A percentile compares a stretch with the other conserved stretches of the same genome.
These are phyloP conservation scores for Synaphobranchus kaupii DNA, from an alignment of 2,797 vertebrate genomes.

Conservation along the genomic window DNA sequence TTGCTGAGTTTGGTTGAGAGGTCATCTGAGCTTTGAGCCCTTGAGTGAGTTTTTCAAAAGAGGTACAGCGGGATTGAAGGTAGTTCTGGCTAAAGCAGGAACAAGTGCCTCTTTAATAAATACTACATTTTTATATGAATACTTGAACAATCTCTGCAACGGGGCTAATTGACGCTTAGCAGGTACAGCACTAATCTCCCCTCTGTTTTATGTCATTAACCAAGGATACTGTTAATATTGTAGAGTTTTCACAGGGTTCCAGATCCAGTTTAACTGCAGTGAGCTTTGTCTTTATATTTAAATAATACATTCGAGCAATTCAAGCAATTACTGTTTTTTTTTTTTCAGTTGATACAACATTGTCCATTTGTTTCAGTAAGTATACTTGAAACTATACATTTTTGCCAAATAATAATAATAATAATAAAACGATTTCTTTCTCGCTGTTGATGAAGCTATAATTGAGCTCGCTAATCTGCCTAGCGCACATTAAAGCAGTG, in stretches of 20 bases:
- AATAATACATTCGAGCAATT: not conserved
- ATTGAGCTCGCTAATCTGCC: conserved; percentile 53
- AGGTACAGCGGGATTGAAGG: not conserved
- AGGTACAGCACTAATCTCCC: not conserved
- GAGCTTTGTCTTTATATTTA: not conserved
- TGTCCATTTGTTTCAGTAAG: not conserved
- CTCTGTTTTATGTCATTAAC: not conserved
- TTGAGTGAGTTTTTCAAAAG: not conserved
- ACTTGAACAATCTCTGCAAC: not conserved
- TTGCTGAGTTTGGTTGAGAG: conserved; percentile 10
- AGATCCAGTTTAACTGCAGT: not conserved
- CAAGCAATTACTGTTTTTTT: not conserved
- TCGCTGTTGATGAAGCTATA: not conserved
- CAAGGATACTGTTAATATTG: not conserved
- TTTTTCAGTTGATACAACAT: not conserved
- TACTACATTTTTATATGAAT: conserved; percentile 1
- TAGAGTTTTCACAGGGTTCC: not conserved
- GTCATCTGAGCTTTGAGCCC: not conserved
- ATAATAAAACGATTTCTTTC: not conserved
- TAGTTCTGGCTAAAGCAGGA: not conserved
- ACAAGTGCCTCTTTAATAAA: not conserved
- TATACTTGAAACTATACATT: too few species aligned
- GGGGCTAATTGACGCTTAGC: not conserved
- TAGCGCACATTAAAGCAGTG: conserved; percentile 61
- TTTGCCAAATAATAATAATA: not conserved